Conservation (phyloP, 1,140 invertebrate genomes). For the Bombus vancouverensis region DNA sequence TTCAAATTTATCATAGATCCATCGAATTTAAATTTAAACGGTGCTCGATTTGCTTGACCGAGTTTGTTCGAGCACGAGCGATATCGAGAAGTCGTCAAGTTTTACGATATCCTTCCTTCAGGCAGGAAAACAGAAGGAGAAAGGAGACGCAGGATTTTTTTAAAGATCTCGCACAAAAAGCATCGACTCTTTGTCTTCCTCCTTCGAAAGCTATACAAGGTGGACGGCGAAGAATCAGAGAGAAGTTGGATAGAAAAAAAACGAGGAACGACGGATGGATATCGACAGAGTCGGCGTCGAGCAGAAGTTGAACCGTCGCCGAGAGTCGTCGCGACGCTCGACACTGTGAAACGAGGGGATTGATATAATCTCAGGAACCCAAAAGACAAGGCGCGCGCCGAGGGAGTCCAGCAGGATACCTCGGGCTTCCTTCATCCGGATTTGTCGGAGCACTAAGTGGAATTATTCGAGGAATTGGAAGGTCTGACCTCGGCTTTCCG, state of each 20-base stretch:
- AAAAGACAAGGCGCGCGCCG: slow-evolving; percentile 43
- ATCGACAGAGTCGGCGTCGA: neutral
- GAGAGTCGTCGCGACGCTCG: slow-evolving; percentile 31
- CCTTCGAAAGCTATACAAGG: too few species aligned
- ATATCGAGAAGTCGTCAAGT: neutral
- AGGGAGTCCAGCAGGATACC: slow-evolving; percentile 7
- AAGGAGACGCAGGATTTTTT: too few species aligned
- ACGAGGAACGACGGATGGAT: neutral
- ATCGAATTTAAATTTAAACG: neutral
- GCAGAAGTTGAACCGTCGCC: slow-evolving; percentile 2
- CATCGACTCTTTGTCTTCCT: neutral
- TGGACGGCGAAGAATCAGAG: too few species aligned
- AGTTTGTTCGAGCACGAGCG: neutral
- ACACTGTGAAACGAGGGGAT: slow-evolving; percentile 64
- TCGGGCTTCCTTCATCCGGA: slow-evolving; percentile 47
- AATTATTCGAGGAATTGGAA: slow-evolving; percentile 78
- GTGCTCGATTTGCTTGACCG: neutral
- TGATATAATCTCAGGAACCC: slow-evolving; percentile 72
- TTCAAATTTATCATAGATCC: neutral
- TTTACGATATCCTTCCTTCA: neutral
- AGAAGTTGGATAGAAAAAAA: neutral
- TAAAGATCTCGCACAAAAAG: too few species aligned
- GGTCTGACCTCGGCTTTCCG: slow-evolving; percentile 50
- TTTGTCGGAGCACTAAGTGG: slow-evolving; percentile 68
- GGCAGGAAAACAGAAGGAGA: too few species aligned